Conservation (phyloP, 2,797 vertebrate species). For the Aratinga solstitialis region DNA sequence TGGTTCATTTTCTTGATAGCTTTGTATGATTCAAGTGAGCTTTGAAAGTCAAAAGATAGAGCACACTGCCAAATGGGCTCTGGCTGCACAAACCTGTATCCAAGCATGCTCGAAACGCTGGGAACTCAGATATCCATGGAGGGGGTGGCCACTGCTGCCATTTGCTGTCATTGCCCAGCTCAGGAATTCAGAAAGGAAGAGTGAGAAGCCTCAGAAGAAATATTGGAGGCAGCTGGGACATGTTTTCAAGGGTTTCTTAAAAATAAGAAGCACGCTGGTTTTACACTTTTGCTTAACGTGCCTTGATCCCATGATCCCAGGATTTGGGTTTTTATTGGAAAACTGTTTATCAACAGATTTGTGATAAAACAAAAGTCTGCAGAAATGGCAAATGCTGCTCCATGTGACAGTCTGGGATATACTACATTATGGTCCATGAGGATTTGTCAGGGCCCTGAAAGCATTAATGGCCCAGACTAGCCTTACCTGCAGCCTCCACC, state of each 20-base stretch:
- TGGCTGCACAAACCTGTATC: background rate
- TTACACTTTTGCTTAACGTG: background rate
- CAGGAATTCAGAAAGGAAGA: background rate
- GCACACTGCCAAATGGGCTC: background rate
- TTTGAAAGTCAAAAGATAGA: slow-evolving; percentile 5
- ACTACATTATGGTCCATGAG: background rate
- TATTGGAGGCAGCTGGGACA: background rate
- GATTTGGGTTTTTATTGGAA: background rate
- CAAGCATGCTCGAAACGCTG: fast-evolving
- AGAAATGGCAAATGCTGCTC: background rate
- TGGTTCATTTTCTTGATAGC: background rate
- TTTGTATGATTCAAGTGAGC: background rate
- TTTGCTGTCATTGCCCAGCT: background rate
- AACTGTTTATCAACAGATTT: background rate
- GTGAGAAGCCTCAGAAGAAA: background rate
- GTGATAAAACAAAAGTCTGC: background rate
- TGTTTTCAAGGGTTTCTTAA: background rate
- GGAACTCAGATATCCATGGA: fast-evolving
- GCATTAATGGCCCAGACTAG: background rate
- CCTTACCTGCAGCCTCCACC: background rate
- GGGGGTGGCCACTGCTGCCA: background rate
- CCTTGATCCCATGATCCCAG: background rate
- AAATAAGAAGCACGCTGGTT: background rate
- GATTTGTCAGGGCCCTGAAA: background rate
- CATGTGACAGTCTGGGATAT: background rate